These are phyloP conservation scores for Trichechus manatus DNA, from an alignment of 2,113 vertebrate genomes.

Conservation along the genomic window DNA sequence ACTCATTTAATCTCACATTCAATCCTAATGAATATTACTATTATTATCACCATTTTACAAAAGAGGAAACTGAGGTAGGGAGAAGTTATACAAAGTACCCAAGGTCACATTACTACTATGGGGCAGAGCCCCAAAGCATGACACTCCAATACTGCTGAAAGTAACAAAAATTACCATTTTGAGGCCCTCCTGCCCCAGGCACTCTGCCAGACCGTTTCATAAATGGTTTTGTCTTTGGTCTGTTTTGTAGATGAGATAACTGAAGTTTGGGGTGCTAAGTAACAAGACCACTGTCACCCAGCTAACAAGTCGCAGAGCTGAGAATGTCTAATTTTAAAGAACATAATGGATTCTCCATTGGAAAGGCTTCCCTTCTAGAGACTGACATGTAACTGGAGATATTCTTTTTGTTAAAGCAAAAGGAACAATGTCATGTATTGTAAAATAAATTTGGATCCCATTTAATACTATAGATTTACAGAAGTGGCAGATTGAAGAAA, in stretches of 20 bases:
- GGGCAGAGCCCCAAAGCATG: not conserved
- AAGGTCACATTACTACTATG: not conserved
- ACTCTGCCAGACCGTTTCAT: not conserved
- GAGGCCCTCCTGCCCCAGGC: not conserved
- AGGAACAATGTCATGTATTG: not conserved
- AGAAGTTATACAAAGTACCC: not conserved
- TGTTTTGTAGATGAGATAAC: not conserved
- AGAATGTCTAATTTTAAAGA: not conserved
- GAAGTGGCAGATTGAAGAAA: not conserved
- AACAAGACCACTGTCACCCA: not conserved
- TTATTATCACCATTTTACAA: not conserved
- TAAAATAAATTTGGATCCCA: not conserved
- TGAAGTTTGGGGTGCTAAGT: not conserved
- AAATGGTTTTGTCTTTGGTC: not conserved
- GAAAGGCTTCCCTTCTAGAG: not conserved
- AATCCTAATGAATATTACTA: not conserved
- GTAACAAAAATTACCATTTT: not conserved
- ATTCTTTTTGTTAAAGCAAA: not conserved
- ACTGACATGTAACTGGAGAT: not conserved
- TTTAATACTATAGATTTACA: not conserved
- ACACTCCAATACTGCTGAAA: not conserved
- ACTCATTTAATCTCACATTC: not conserved
- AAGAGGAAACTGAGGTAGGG: not conserved
- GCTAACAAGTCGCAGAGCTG: not conserved
- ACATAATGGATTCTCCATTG: accelerated